These are phyloP conservation scores for Eupristina koningsbergeri DNA, from an alignment of 1,140 invertebrate genomes.

Conservation along the genomic window DNA sequence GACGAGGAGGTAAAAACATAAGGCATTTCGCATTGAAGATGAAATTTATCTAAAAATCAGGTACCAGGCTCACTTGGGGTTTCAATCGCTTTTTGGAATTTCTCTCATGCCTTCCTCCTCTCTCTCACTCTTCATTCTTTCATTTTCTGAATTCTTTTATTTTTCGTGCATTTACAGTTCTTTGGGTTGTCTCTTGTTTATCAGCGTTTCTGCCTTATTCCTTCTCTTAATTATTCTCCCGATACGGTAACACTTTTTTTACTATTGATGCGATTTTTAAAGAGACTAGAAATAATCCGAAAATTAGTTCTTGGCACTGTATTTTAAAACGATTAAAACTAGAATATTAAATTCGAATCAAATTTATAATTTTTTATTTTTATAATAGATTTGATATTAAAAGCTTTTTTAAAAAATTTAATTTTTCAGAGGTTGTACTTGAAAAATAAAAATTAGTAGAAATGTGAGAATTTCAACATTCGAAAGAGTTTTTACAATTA, in stretches of 20 bases:
- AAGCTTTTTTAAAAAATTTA: too few species aligned
- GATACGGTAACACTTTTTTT: background rate
- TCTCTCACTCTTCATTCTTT: background rate
- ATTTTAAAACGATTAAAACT: too few species aligned
- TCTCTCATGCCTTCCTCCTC: too few species aligned
- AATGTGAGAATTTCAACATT: too few species aligned
- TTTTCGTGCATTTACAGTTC: background rate
- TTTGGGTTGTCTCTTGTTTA: background rate
- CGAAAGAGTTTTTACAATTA: too few species aligned
- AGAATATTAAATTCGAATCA: too few species aligned
- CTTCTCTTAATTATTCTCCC: slow-evolving; percentile 18
- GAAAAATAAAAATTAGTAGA: too few species aligned
- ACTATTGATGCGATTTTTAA: background rate
- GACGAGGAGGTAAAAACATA: too few species aligned
- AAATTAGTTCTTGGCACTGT: background rate
- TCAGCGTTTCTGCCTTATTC: background rate
- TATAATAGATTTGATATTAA: too few species aligned
- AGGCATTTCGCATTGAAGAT: slow-evolving; percentile 3
- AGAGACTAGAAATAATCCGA: background rate
- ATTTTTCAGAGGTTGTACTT: too few species aligned
- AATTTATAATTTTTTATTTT: too few species aligned
- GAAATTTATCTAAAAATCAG: too few species aligned
- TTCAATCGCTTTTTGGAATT: slow-evolving; percentile 45
- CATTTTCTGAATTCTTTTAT: slow-evolving; percentile 22
- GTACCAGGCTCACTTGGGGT: background rate